Base-by-base conservation (phyloP, 2,113 vertebrate species). In the Cynopterus brachyotis region DNA sequence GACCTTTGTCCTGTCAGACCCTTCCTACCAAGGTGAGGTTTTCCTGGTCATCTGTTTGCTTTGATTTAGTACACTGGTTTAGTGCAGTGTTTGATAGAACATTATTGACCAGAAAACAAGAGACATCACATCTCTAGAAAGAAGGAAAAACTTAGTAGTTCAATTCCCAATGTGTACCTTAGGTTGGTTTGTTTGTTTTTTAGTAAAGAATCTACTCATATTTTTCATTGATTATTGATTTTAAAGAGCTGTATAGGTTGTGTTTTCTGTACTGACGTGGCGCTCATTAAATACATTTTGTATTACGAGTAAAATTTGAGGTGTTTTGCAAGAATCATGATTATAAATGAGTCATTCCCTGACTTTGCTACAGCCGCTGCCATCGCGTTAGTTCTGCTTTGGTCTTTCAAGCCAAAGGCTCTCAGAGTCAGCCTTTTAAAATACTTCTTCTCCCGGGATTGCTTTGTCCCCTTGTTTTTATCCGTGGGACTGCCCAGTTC, bases 171-270 rank as follows among this genome's bases (percentile, higher is more conserved):
- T 42, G 66, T 94, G 37, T 66, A 81, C 47, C 75, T 94, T 82
- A 47, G 40, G 35, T 57, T 87, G 89, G 66, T n/a, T 45, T 83
- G 89, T 83, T 92, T 95, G 94, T 90, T 96, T 96, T 53, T 37
- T 72, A 95, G 82, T 94, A 75, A 96, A 92, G 28, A 93, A 42
- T 66, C 37, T 13, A 19, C 50, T 64, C 40, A 88, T 55, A 88
- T 55, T 95, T 94, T 92, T 73, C n/a, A 70, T 78, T 42, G 8
- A 45, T 76, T 80, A n/a, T 10, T 30, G 2, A 17, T 72, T 69
- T 81, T 82, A 50, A 75, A 45, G 20, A 28, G 6, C 47, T 94
- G 50, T 50, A 32, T 9, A 72, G 59, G 30, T 8, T 19, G 37
- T 64, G 45, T 75, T 81, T 72, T 73, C 85, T 95, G 45, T 86